Base-by-base conservation (phyloP, 2,797 vertebrate genomes). In the Eurystomus glaucurus region DNA sequence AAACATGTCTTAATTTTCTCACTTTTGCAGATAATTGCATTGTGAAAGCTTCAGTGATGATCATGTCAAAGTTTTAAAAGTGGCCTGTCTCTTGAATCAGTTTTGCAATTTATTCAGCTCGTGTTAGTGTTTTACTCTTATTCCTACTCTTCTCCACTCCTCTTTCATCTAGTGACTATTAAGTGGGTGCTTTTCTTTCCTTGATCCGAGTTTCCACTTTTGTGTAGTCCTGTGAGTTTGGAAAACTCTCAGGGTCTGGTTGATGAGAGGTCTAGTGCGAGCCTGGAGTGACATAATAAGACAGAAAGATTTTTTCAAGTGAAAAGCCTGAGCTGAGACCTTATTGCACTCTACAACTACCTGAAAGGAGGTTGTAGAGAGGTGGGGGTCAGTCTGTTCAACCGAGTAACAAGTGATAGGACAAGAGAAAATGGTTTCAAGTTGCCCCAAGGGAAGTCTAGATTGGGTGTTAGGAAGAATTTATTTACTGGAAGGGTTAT, bases 21-120 rank as follows among this genome's bases (percentile, higher is more conserved):
- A 11, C 3, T 31, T 88, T 91, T 81, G 17, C 7, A 52, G 65
- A 26, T 91, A 95, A 91, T 90, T 93, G 46, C 90, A 62, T 78
- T 90, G 46, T 86, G 72, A 95, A 91, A 85, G 26, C 75, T 90
- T 85, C 57, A 50, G 45, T 21, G 23, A 71, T 18, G 48, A 41
- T 90, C 22, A 23, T 22, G 48, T 86, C 45, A 74, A 85, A 91
- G 74, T 92, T 85, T 95, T 77, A 11, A 50, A 91, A 72, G 55
- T 50, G 66, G 8, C 26, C 48, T 55, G 8, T n/a, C n/a, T 66
- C 35, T 74, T 52, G 25, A 51, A 52, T 66, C 84, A 68, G 26
- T 26, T 85, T 94, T 61, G 31, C 31, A 52, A 3, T 68, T 77
- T 16, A 46, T 94, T 93, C 25, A 81, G 1, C 37, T 84, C 65